phyloP scores from a whole-genome alignment of 2,797 vertebrate genomes.

The Sebastes glaucus region DNA sequence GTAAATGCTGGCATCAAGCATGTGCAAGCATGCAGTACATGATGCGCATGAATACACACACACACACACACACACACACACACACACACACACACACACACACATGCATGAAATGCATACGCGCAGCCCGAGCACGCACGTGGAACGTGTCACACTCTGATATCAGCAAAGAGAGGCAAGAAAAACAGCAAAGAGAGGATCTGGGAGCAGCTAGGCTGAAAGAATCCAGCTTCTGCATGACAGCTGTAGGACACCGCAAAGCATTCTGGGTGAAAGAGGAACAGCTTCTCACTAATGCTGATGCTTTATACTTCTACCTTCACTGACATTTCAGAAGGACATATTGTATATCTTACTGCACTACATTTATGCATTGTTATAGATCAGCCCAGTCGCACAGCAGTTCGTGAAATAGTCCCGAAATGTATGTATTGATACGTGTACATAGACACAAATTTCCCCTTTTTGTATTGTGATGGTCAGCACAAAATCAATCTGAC shows the following conservation, averaged over 20 bases:
- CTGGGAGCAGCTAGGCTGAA: constrained; percentile 1
- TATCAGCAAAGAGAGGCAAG: constrained; percentile 12
- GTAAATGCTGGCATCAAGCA: constrained; percentile 25
- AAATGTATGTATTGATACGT: too few relatives aligned
- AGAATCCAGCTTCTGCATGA: neutral
- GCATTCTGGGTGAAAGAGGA: neutral
- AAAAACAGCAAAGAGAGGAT: neutral
- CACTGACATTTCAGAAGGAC: neutral
- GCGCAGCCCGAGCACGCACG: neutral
- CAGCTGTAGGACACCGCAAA: neutral
- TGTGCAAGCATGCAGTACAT: constrained; percentile 3
- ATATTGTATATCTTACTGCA: neutral
- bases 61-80: neutral
- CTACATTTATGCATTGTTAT: neutral
- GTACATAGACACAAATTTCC: too few relatives aligned
- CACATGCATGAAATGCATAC: neutral
- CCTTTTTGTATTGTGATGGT: too few relatives aligned
- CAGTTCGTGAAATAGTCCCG: too few relatives aligned
- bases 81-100: neutral
- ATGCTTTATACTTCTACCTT: neutral
- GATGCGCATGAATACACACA: constrained; percentile 1
- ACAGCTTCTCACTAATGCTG: neutral
- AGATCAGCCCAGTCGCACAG: too few relatives aligned
- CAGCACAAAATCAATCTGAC: too few relatives aligned
- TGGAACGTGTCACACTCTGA: neutral